Evolutionary conservation across 2,888 invertebrate genomes (phyloP), one percentile per base, ranked within the genome.

Genomic region (Autographa pulchrina): DNA sequence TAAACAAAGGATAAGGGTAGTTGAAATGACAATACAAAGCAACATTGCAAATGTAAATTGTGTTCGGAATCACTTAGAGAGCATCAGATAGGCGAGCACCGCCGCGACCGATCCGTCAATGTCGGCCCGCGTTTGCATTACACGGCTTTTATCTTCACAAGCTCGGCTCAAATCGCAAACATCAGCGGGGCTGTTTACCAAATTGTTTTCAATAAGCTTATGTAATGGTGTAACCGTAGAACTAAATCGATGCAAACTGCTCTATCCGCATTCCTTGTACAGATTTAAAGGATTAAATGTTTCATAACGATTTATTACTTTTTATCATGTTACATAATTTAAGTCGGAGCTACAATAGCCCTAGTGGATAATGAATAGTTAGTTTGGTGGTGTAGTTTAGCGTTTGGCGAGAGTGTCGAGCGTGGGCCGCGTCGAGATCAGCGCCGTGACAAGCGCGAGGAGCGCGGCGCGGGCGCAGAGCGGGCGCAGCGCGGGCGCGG

Each of bases 201-300:
- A 95, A 96, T 95, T 94, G 94, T 94, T 95, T 95, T 92, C 95
- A 93, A 94, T 94, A 93, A 93, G 90, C 91, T 91, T 91, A 92
- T 91, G 90, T 92, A 94, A 93, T 93, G 92, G 90, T 90, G 91
- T 89, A 92, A 92, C 91, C 86, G 84, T 87, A 84, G 85, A 89
- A 87, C 86, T 87, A 86, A 86, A 86, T 85, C 87, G 88, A 89
- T 85, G 86, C 88, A 86, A 89, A 88, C 88, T 85, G 84, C 86
- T 89, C 82, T 89, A 88, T 89, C 88, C 89, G 89, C 90, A 90
- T 92, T 90, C 89, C 89, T 82, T 74, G 79, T 62, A 81, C 76
- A 89, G 90, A 92, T 92, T 93, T 88, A 87, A 85, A 83, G 90
- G 92, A 92, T 92, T 93, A 91, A 90, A 88, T 87, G 91, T 91